These are phyloP conservation scores for Mesorhabditis belari DNA, from an alignment of 2,888 invertebrate genomes.

Conservation along the genomic window DNA sequence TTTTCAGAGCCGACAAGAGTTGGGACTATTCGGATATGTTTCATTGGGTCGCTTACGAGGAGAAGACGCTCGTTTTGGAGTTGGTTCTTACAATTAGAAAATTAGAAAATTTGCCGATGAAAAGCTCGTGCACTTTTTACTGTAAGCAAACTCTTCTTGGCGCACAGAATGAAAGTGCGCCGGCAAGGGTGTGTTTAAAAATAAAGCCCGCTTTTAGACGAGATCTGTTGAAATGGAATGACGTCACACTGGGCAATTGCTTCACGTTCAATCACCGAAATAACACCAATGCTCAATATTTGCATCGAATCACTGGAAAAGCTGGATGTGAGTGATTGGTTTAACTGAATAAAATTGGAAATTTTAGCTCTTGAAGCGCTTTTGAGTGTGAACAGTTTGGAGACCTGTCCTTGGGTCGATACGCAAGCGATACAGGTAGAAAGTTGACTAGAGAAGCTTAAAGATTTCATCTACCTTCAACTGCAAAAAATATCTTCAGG, in stretches of 20 bases:
- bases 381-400: conserved; percentile 23
- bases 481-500: conserved; percentile 5
- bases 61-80: conserved; percentile 17
- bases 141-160: too few relatives aligned
- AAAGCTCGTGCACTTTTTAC: not conserved
- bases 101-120: too few relatives aligned
- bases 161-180: not conserved
- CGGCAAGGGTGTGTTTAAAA: too few relatives aligned
- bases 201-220: conserved; percentile 9
- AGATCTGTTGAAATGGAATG: conserved; percentile 26
- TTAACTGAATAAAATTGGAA: not conserved
- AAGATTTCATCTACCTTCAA: not conserved
- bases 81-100: too few relatives aligned
- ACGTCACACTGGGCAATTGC: conserved; percentile 31
- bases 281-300: conserved; percentile 9
- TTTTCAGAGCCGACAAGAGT: conserved; percentile 16
- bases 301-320: conserved; percentile 6
- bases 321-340: not conserved
- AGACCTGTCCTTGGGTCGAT: conserved; percentile 32
- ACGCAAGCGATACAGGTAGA: conserved; percentile 16
- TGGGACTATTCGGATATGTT: conserved; percentile 32
- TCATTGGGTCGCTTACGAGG: conserved; percentile 32
- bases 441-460: too few relatives aligned
- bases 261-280: conserved; percentile 33
- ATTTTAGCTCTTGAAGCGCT: conserved; percentile 18